Evolutionary conservation across 2,888 invertebrate genomes (phyloP).

Genomic region (Plebejus argus): DNA sequence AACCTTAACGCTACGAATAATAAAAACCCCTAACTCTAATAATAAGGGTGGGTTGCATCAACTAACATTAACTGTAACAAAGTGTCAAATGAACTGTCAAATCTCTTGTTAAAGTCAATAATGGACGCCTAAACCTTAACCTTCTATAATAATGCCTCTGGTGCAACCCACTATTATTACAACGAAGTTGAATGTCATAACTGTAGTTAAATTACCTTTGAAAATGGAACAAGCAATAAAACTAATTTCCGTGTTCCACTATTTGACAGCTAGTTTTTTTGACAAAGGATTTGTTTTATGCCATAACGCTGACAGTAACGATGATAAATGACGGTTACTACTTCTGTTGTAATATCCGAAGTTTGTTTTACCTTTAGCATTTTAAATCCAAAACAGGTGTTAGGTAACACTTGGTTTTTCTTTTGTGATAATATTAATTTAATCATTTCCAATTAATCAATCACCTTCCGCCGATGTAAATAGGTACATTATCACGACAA

Average conservation of each 20-base stretch:
- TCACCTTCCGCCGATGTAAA: too few relatives aligned
- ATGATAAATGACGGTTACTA: slow-evolving; percentile 1
- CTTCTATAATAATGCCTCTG: too few relatives aligned
- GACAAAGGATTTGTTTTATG: slow-evolving; percentile 7
- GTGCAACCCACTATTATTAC: too few relatives aligned
- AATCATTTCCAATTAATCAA: neutral
- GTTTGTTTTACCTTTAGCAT: slow-evolving; percentile 9
- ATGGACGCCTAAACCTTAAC: too few relatives aligned
- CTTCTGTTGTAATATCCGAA: slow-evolving; percentile 2
- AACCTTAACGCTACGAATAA: too few relatives aligned
- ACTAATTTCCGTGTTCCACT: slow-evolving; percentile 8
- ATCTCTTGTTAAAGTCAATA: too few relatives aligned
- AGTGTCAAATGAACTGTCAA: too few relatives aligned
- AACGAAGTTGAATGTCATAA: too few relatives aligned
- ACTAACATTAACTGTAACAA: too few relatives aligned
- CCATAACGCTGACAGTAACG: neutral
- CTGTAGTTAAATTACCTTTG: neutral
- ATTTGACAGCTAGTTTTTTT: slow-evolving; percentile 2
- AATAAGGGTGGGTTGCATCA: too few relatives aligned
- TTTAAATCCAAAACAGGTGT: neutral
- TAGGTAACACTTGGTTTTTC: neutral
- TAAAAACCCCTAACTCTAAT: too few relatives aligned
- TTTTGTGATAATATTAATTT: neutral
- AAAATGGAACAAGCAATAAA: neutral
- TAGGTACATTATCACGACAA: too few relatives aligned